Percentiles rank a stretch among this genome's conserved stretches.
Evolutionary conservation across 1,140 invertebrate genomes (phyloP).

Genomic region (Penaeus indicus): DNA sequence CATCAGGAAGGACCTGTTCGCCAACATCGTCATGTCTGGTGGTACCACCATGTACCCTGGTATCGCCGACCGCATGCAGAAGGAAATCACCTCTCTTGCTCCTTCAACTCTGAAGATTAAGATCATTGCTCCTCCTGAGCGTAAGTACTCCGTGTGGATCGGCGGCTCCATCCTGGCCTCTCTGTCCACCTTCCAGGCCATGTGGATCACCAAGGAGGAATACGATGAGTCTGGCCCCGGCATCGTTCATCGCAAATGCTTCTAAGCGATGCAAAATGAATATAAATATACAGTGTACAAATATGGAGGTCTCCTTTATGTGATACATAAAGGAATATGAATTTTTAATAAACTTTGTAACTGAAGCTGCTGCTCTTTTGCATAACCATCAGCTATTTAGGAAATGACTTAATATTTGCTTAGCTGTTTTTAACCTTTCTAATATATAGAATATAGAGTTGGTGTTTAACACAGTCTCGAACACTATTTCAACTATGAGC

Average conservation of each 20-base stretch:
- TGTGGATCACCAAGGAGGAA: slow-evolving; percentile 88
- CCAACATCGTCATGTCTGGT: slow-evolving; percentile 78
- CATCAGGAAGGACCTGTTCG: slow-evolving; percentile 84
- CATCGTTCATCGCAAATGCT: slow-evolving; percentile 76
- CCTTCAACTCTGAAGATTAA: slow-evolving; percentile 88
- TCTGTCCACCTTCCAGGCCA: slow-evolving; percentile 90
- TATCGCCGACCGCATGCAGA: slow-evolving; percentile 76
- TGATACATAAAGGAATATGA: too few relatives aligned
- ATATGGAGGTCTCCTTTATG: too few relatives aligned
- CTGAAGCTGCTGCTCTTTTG: too few relatives aligned
- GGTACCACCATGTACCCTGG: slow-evolving; percentile 78
- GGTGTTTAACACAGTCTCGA: too few relatives aligned
- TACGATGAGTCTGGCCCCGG: slow-evolving; percentile 75
- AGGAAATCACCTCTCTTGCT: slow-evolving; percentile 82
- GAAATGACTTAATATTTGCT: too few relatives aligned
- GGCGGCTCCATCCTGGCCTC: slow-evolving; percentile 79
- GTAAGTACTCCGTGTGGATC: slow-evolving; percentile 12
- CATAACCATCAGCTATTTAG: too few relatives aligned
- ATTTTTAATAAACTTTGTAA: too few relatives aligned
- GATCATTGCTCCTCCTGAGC: slow-evolving; percentile 74
- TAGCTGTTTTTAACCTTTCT: too few relatives aligned
- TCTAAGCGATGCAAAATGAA: slow-evolving; percentile 70
- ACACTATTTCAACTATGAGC: too few relatives aligned
- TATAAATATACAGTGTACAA: too few relatives aligned
- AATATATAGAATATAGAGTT: too few relatives aligned